Conservation (phyloP, 2,113 vertebrate species). For the Mobula hypostoma region DNA sequence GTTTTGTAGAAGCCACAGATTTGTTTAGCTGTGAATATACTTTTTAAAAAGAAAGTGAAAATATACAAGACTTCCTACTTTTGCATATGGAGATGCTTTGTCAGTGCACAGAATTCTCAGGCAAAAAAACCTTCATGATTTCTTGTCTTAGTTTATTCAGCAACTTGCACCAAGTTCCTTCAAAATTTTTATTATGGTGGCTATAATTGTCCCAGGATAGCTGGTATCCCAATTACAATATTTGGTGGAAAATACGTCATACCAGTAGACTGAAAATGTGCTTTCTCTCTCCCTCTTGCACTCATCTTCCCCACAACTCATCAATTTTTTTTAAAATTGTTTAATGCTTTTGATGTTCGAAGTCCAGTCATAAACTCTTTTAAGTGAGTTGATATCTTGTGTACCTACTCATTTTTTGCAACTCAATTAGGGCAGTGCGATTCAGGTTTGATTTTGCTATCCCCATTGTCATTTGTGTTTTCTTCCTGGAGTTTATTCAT, state of each 20-base stretch:
- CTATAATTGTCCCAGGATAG: neutral
- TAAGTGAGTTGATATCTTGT: neutral
- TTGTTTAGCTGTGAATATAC: conserved; percentile 53
- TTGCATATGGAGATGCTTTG: conserved; percentile 47
- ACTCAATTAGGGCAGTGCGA: neutral
- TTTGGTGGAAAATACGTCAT: neutral
- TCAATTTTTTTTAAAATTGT: neutral
- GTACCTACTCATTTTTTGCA: neutral
- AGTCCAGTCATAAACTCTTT: neutral
- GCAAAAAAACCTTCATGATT: conserved; percentile 14
- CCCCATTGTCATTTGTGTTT: neutral
- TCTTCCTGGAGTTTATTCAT: neutral
- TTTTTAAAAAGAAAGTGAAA: conserved; percentile 49
- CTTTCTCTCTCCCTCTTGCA: neutral
- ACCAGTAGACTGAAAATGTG: neutral
- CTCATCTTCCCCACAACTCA: neutral
- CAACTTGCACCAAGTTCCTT: conserved; percentile 33
- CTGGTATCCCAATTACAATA: conserved; percentile 7
- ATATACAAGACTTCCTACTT: conserved; percentile 39
- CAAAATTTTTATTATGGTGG: neutral
- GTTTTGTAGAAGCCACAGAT: conserved; percentile 58
- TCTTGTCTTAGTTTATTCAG: conserved; percentile 23
- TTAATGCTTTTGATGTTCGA: neutral
- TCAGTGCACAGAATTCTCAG: conserved; percentile 37
- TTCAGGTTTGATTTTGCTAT: no score